Evolutionary conservation across 1,140 invertebrate species (phyloP), one percentile per base, ranked within the genome.

Genomic region (Watersipora subatra): DNA sequence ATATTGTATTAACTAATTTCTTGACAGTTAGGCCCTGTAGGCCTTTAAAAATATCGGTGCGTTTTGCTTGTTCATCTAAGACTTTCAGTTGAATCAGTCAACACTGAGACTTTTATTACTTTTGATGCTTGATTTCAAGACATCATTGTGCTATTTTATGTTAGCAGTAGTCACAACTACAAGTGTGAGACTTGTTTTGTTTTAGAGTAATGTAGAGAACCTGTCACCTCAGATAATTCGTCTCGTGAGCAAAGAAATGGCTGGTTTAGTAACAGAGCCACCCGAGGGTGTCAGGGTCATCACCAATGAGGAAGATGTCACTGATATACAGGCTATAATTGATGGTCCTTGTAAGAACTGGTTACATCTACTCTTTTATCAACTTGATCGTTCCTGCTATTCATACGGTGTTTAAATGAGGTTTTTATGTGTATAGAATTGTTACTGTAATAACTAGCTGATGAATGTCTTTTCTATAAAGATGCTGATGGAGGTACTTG

Each of bases 211-310:
- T 83, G 89, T 93, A 65, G 92, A 94, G 82, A 94, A 94, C 82
- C 80, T 93, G 63, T 91, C 91, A 62, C 92, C 92, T n/a, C 90
- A 93, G 84, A 89, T 90, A 57, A 91, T 93, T 34, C 81, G 91
- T 28, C 84, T 87, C 74, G 87, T 94, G 57, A 85, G 86, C 26
- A 89, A 89, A 77, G 91, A 94, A 82, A 84, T 93, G 79, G 85
- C 86, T 70, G 87, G 89, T 69, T 80, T 94, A 67, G 83, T 84
- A 61, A 83, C 83, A 68, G 84, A 87, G 71, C 89, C 91, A 65
- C 89, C 89, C 19, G 92, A 94, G 84, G 92, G 91, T 58, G 91
- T 94, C 67, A 87, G 90, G 82, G 85, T 93, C 66, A 83, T 87
- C 73, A 83, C 91, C 63, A 93, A 93, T 80, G 90, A 93, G 71